Evolutionary conservation across 2,113 vertebrate genomes (phyloP), one percentile per base, ranked within the genome.

Genomic region (Nematolebias whitei): DNA sequence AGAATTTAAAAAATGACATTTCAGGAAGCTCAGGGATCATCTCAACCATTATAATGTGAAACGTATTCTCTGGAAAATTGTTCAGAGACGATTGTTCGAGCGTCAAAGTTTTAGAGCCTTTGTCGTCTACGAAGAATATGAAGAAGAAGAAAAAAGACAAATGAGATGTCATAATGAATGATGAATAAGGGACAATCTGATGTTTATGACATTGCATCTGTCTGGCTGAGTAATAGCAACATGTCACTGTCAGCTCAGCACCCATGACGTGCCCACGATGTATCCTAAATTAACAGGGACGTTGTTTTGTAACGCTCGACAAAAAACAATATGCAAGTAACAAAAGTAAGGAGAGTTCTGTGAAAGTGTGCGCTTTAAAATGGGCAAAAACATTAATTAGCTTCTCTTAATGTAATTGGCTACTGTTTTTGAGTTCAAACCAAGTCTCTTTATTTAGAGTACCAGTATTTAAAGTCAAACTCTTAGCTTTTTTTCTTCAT

Each of bases 111-210:
- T 39, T 40, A 29, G 54, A 19, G 23, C 60, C 23, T 55, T 63
- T 71, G 47, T 65, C 49, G 55, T 59, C 50, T 38, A 38, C 26
- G 4, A 23, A 62, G 29, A 72, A 62, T 45, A 29, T 11, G 40
- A 24, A 22, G 2, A 3, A 20, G 47, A 50, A 55, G 62, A 40
- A 57, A 52, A 24, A 49, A 12, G 7, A 57, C 60, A 41, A 58
- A 56, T 56, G 29, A 71, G 55, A 39, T 63, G 64, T 59, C 53
- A 62, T 47, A 40, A 55, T 60, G 61, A 56, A 68, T 71, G 66
- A 70, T 67, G 44, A 68, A 59, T 63, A 29, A 50, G 51, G 71
- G 68, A 49, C 48, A 55, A 65, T 69, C 51, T 70, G 61, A 74
- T 78, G 43, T 65, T 74, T 64, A 49, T 74, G 35, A 68, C 45